Percentiles rank a stretch among this genome's conserved stretches.
Evolutionary conservation across 2,888 invertebrate species (phyloP).

Genomic region (Orthosia cruda): DNA sequence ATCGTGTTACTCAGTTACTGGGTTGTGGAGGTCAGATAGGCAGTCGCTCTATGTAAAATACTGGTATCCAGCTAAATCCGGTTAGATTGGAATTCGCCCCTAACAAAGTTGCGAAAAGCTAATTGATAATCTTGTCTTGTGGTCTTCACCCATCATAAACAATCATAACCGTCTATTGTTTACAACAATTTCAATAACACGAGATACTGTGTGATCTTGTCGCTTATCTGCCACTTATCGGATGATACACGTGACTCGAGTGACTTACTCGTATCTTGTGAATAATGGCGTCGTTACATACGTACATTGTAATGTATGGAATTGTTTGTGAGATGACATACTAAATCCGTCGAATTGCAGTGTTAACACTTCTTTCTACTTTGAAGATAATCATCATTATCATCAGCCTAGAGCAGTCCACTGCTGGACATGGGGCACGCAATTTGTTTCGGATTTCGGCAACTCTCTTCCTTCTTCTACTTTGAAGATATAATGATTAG

Average conservation of each 20-base stretch:
- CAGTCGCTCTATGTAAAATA: too few relatives aligned
- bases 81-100: too few relatives aligned
- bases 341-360: background rate
- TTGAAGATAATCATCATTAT: background rate
- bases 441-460: too few relatives aligned
- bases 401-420: too few relatives aligned
- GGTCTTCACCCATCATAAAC: background rate
- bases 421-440: too few relatives aligned
- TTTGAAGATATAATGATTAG: too few relatives aligned
- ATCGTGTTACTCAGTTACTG: too few relatives aligned
- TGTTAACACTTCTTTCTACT: background rate
- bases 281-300: constrained; percentile 38
- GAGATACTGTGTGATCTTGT: constrained; percentile 47
- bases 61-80: too few relatives aligned
- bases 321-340: constrained; percentile 13
- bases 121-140: too few relatives aligned
- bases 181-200: constrained; percentile 36
- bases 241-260: constrained; percentile 39
- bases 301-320: constrained; percentile 28
- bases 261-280: constrained; percentile 31
- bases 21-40: too few relatives aligned
- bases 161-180: constrained; percentile 35
- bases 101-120: too few relatives aligned
- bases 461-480: too few relatives aligned
- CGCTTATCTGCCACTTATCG: constrained; percentile 53